These are phyloP conservation scores for Parnassius mnemosyne DNA, from an alignment of 2,888 invertebrate species.

Conservation along the genomic window DNA sequence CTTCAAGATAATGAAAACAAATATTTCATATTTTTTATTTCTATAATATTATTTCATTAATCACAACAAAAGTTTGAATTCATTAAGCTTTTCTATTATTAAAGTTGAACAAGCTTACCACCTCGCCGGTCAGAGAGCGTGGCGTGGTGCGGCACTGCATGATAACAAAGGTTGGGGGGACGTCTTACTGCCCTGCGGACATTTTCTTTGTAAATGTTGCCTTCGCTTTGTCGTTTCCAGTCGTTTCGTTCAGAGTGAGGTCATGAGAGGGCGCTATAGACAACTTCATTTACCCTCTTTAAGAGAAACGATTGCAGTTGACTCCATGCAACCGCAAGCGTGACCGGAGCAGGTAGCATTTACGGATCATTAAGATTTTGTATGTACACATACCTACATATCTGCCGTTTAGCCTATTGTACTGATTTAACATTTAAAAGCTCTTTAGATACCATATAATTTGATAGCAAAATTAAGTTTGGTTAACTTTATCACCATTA, in stretches of 20 bases:
- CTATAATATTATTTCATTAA: conserved; percentile 9
- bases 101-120: conserved; percentile 45
- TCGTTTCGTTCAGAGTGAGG: conserved; percentile 61
- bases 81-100: conserved; percentile 41
- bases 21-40: conserved; percentile 19
- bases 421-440: too few relatives aligned
- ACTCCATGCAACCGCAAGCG: conserved; percentile 59
- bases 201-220: conserved; percentile 70
- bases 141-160: conserved; percentile 45
- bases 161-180: conserved; percentile 70
- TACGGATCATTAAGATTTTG: conserved; percentile 67
- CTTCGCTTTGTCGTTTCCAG: conserved; percentile 66
- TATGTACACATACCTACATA: conserved; percentile 39
- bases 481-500: too few relatives aligned
- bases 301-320: conserved; percentile 51
- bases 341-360: conserved; percentile 56
- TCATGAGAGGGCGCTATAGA: conserved; percentile 60
- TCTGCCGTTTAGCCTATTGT: too few relatives aligned
- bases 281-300: conserved; percentile 63
- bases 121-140: conserved; percentile 39
- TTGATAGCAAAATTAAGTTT: too few relatives aligned
- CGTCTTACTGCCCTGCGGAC: conserved; percentile 62
- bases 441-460: too few relatives aligned
- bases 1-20: not conserved
- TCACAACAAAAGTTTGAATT: conserved; percentile 29